Base-by-base conservation (phyloP, 2,797 vertebrate genomes). In the Pteronotus mesoamericanus region DNA sequence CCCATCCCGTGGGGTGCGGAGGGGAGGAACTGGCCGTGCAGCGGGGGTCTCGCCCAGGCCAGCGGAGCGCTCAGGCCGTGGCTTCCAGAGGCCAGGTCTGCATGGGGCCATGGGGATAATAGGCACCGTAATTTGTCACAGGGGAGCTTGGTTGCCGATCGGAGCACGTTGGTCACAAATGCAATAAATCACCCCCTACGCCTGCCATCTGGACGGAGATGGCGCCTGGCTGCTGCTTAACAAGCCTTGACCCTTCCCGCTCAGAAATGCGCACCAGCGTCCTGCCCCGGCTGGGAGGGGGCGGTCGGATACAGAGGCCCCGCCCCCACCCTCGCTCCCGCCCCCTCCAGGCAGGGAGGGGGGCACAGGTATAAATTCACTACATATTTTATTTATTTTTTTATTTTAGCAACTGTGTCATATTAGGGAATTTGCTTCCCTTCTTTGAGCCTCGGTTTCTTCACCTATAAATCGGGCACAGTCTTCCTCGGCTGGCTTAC, bases 1-100 rank as follows among this genome's bases (percentile, higher is more conserved):
- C 85, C 55, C 59, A 95, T 93, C 42, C 96, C 91, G 18, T 1
- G 78, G 92, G 42, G 42, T 92, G 77, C 75, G 71, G 85, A 89
- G 93, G 88, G 85, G 94, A 93, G 90, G 94, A 82, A 7, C 55
- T 29, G 53, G 64, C 68, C 55, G 5, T 22, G 85, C 48, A 74
- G n/a, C 42, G 64, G 93, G 97, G 87, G 34, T 48, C 57, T 11
- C 34, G 88, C 59, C 15, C 21, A 14, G n/a, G 71, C 69, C 64
- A 26, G 57, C 6, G 9, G 42, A 4, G 57, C 3, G 3, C 5
- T 0, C 29, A 18, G 92, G 93, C 91, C 0, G 22, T 29, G 39
- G 74, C 5, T 91, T 95, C 24, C 12, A 78, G 37, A 90, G 74
- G 61, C 39, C 44, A 24, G 19, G 37, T 32, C 51, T 24, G 44